A percentile compares a stretch with the other conserved stretches of the same genome.
Conservation (phyloP, 2,797 vertebrate species). For the Atherinosoma microstoma region DNA sequence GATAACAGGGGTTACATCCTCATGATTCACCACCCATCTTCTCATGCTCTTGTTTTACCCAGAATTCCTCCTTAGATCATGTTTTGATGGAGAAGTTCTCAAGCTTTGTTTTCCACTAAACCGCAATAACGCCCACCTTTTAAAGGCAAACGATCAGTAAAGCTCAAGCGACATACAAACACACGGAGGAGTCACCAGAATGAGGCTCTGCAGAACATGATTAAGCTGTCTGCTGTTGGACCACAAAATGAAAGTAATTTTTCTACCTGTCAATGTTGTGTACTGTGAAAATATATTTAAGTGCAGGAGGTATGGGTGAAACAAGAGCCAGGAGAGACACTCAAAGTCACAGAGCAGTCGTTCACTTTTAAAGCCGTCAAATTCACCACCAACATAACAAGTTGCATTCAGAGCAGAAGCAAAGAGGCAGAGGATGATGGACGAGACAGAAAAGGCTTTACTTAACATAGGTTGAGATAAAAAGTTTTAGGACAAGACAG, state of each 20-base stretch:
- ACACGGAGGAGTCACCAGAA: slow-evolving; percentile 30
- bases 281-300: slow-evolving; percentile 15
- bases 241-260: slow-evolving; percentile 69
- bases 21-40: slow-evolving; percentile 36
- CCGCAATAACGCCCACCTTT: slow-evolving; percentile 15
- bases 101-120: slow-evolving; percentile 8
- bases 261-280: slow-evolving; percentile 51
- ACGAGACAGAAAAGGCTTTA: slow-evolving; percentile 54
- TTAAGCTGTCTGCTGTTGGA: slow-evolving; percentile 48
- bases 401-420: slow-evolving; percentile 66
- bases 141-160: slow-evolving; percentile 31
- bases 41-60: slow-evolving; percentile 74
- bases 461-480: slow-evolving; percentile 52
- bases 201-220: slow-evolving; percentile 47
- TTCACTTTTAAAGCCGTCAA: slow-evolving; percentile 61
- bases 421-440: slow-evolving; percentile 65
- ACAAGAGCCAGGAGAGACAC: slow-evolving; percentile 66
- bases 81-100: slow-evolving; percentile 15
- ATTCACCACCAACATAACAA: slow-evolving; percentile 68
- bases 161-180: slow-evolving; percentile 37
- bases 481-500: slow-evolving; percentile 44
- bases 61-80: slow-evolving; percentile 41
- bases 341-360: slow-evolving; percentile 49
- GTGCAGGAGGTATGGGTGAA: slow-evolving; percentile 64
- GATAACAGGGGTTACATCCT: slow-evolving; percentile 71